These are phyloP conservation scores for Cricetomys ansorgei DNA, from an alignment of 2,113 vertebrate species.

Conservation along the genomic window DNA sequence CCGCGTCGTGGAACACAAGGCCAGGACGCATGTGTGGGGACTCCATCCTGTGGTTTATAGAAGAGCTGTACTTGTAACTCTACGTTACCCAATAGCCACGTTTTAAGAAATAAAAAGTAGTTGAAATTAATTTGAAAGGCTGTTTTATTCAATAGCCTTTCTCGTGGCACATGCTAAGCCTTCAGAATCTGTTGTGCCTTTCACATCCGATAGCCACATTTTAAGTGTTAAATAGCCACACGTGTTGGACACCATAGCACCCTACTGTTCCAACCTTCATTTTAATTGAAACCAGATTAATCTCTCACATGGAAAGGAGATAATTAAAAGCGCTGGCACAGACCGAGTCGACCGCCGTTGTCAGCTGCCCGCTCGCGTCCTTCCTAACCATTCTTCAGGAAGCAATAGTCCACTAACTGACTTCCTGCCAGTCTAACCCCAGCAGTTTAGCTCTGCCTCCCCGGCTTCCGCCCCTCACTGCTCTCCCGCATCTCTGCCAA, in stretches of 20 bases:
- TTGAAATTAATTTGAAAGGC: slow-evolving; percentile 8
- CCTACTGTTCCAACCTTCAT: background rate
- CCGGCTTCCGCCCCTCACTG: background rate
- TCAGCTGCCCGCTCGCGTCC: background rate
- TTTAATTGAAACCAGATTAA: slow-evolving; percentile 30
- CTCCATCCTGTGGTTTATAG: background rate
- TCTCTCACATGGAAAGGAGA: background rate
- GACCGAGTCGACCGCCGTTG: background rate
- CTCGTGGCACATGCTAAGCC: background rate
- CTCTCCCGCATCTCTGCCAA: background rate
- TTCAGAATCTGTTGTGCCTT: background rate
- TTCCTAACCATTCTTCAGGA: slow-evolving; percentile 44
- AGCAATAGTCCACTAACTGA: background rate
- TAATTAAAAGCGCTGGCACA: background rate
- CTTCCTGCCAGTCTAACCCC: slow-evolving; percentile 10
- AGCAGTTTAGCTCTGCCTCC: background rate
- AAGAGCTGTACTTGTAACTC: background rate
- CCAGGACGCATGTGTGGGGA: background rate
- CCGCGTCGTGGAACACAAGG: no score
- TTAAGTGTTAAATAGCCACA: background rate
- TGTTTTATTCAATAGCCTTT: background rate
- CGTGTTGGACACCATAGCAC: background rate
- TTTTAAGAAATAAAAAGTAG: slow-evolving; percentile 46
- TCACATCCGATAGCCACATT: background rate
- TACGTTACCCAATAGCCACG: background rate